These are phyloP conservation scores for Pyrgilauda ruficollis DNA, from an alignment of 2,113 vertebrate genomes.

Conservation along the genomic window DNA sequence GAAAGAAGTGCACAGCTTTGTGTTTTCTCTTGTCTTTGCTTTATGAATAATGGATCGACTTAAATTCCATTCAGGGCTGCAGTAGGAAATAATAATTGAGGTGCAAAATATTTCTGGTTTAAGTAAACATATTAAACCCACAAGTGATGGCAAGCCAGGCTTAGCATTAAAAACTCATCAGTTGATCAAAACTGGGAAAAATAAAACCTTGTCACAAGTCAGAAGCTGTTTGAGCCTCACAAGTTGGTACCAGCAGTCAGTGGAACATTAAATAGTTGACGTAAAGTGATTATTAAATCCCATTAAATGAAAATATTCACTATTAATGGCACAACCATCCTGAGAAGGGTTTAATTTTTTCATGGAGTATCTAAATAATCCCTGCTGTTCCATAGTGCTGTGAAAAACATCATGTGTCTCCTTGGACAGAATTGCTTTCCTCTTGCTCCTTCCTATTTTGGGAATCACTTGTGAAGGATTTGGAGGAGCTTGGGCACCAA, in stretches of 20 bases:
- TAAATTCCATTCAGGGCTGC: constrained; percentile 64
- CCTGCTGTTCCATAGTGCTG: neutral
- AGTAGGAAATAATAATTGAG: constrained; percentile 67
- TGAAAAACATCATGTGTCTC: rapidly evolving
- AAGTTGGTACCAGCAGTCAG: constrained; percentile 6
- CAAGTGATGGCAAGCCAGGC: constrained; percentile 34
- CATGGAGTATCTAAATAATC: neutral
- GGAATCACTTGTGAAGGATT: neutral
- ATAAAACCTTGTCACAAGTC: constrained; percentile 22
- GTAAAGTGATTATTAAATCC: constrained; percentile 53
- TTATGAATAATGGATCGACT: constrained; percentile 76
- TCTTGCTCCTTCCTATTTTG: neutral
- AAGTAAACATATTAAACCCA: constrained; percentile 67
- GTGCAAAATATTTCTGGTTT: constrained; percentile 65
- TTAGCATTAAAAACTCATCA: constrained; percentile 48
- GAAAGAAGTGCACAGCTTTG: constrained; percentile 72
- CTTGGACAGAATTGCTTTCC: neutral
- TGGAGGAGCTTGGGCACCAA: neutral
- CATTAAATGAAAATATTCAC: constrained; percentile 55
- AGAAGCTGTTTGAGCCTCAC: constrained; percentile 11
- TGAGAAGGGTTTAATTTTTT: constrained; percentile 30
- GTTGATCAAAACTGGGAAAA: constrained; percentile 53
- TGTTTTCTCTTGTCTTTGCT: constrained; percentile 69
- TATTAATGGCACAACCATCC: constrained; percentile 23
- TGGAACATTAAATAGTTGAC: constrained; percentile 57